Evolutionary conservation across 2,113 vertebrate genomes (phyloP), one percentile per base, ranked within the genome.

Genomic region (Mirza zaza): DNA sequence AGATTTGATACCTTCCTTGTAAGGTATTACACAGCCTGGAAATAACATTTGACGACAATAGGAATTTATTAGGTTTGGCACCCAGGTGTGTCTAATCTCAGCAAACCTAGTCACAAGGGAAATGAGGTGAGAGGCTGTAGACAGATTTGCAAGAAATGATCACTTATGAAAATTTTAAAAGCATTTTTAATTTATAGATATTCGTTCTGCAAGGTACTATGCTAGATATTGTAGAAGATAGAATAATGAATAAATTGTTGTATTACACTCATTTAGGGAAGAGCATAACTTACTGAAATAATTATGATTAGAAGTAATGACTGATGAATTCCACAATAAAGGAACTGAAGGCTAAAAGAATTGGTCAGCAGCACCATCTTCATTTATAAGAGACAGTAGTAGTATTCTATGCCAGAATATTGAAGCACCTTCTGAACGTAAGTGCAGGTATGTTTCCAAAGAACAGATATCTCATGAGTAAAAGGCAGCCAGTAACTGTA

Each of bases 161-260:
- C 86, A 95, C 80, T 80, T 85, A 91, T 21, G 36, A 96, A 95
- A 96, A 87, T 55, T 18, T 45, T 79, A 52, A 70, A 84, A 95
- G 71, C 10, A 50, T 92, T 91, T 92, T 90, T 84, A 80, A 97
- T 86, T 93, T 36, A 18, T 48, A 97, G 83, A 81, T 67, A 97
- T 13, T 87, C 92, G 52, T 59, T 95, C 52, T 77, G 73, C 42
- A 88, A 95, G 75, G 21, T 20, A 68, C 27, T 13, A 57, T 85
- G 76, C 34, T 57, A 88, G 93, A 97, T 81, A 85, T 14, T 90
- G 82, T 71, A 25, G 3, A 80, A 70, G 82, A 79, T 45, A 57
- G 3, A 84, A 92, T 42, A 68, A 83, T 70, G 71, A 79, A 91
- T 59, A 93, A 82, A 71, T 15, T 83, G 48, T 55, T 86, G 20